Evolutionary conservation across 2,113 vertebrate species (phyloP).

Genomic region (Amia ocellicauda): DNA sequence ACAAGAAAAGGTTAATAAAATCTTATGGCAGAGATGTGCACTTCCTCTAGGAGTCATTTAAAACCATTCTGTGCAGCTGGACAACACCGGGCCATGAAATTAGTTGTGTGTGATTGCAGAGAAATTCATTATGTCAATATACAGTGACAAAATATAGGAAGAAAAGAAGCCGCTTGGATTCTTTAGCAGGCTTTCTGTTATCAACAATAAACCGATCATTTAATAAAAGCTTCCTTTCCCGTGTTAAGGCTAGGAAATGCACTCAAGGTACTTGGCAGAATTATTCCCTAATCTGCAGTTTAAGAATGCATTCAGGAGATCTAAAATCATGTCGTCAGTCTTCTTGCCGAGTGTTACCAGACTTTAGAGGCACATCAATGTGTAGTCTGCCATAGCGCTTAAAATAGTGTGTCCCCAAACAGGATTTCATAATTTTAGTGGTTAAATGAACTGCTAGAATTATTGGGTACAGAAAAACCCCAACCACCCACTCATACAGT

Average conservation of each 20-base stretch:
- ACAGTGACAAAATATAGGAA: constrained; percentile 68
- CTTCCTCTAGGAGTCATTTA: constrained; percentile 51
- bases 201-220: constrained; percentile 42
- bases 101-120: constrained; percentile 56
- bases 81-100: constrained; percentile 67
- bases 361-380: constrained; percentile 77
- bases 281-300: constrained; percentile 21
- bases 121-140: constrained; percentile 55
- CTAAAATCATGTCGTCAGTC: constrained; percentile 50
- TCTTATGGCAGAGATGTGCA: constrained; percentile 52
- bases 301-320: constrained; percentile 49
- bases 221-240: constrained; percentile 67
- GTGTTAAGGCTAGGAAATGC: constrained; percentile 73
- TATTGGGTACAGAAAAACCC: background rate
- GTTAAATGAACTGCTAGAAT: constrained; percentile 11
- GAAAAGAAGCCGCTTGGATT: constrained; percentile 55
- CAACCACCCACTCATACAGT: background rate
- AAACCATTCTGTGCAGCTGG: constrained; percentile 46
- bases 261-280: constrained; percentile 49
- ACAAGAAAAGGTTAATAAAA: constrained; percentile 46
- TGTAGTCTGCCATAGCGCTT: constrained; percentile 54
- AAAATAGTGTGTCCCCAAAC: constrained; percentile 26
- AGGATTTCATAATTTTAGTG: constrained; percentile 27
- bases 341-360: constrained; percentile 60
- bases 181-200: constrained; percentile 62